Evolutionary conservation across 23 tunicate genomes (phyloP), one percentile per base, ranked within the genome.

Genomic region (Corella eumyota): DNA sequence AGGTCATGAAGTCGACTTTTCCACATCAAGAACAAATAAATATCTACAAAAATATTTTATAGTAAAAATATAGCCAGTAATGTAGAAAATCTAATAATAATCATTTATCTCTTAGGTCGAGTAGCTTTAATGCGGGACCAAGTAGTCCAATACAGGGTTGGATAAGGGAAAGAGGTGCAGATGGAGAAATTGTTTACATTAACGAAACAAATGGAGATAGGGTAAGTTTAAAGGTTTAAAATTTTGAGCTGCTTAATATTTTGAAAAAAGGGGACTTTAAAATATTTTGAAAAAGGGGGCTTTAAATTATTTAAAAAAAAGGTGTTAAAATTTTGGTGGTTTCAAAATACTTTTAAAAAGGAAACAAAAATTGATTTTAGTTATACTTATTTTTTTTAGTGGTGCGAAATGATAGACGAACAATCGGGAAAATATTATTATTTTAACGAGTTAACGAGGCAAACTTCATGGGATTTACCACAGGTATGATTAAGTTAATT

Each of bases 341-440:
- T n/a, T n/a, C n/a, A n/a, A n/a, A n/a, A n/a, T n/a, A n/a, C n/a
- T n/a, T n/a, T n/a, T n/a, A n/a, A n/a, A n/a, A n/a, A n/a, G n/a
- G n/a, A n/a, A n/a, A n/a, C n/a, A n/a, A n/a, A n/a, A n/a, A n/a
- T n/a, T n/a, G n/a, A n/a, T n/a, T n/a, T n/a, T n/a, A n/a, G n/a
- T n/a, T n/a, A n/a, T n/a, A n/a, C n/a, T n/a, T n/a, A n/a, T n/a
- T n/a, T n/a, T n/a, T n/a, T n/a, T n/a, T n/a, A 86, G 95, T 88
- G 96, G 96, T 64, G 52, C 45, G 75, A 88, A 45, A 64, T 78
- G 76, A n/a, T 54, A 21, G 96, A 88, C 49, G 67, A 77, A 25
- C 27, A 37, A 3, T 32, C 81, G 25, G 73, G 70, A 40, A 70
- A 69, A 0, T 55, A 48, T 57, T 88, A 88, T 62, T 88, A 88